Base-by-base conservation (phyloP, 2,113 vertebrate genomes). In the Scartelaos histophorus region DNA sequence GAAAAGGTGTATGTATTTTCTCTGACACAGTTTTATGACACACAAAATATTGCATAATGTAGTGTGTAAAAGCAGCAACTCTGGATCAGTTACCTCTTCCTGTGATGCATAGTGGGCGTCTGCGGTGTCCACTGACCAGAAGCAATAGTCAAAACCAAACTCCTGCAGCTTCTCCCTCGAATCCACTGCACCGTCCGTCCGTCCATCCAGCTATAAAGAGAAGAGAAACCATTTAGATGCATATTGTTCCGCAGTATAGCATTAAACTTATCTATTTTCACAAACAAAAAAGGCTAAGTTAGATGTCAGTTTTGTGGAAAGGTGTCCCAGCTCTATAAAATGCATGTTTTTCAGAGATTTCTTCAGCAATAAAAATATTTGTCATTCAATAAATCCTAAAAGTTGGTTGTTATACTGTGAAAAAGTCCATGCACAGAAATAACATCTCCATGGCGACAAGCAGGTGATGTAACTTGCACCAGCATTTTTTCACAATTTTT, bases 111-210 rank as follows among this genome's bases (percentile, higher is more conserved):
- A 95, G 66, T 94, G 94, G 12, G 95, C 91, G 77, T 95, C 95
- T 67, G 94, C 94, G 0, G 95, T 91, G 89, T 97, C 94, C 80
- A 96, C 94, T 11, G 98, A 99, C 96, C 97, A 99, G 90, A 97
- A 99, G 92, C 97, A 98, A 82, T 97, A 98, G 90, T 99, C 98
- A 90, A 99, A 99, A 67, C 94, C 94, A 79, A 97, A 99, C 73
- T 96, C 95, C 73, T 95, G 84, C 60, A 94, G 76, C 88, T 94
- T 96, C 85, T 97, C 96, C 82, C 95, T 94, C 0, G 94, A 94
- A 82, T 97, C 95, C 35, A 93, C 93, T 3, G 87, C 85, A 15
- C 88, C 89, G 13, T 93, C 92, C 9, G 87, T 47, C 46, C 94
- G 95, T 67, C 81, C 92, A 17, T 97, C 95, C 90, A 95, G 87